These are phyloP conservation scores for Falco peregrinus DNA, from an alignment of 2,797 vertebrate genomes.

Conservation along the genomic window DNA sequence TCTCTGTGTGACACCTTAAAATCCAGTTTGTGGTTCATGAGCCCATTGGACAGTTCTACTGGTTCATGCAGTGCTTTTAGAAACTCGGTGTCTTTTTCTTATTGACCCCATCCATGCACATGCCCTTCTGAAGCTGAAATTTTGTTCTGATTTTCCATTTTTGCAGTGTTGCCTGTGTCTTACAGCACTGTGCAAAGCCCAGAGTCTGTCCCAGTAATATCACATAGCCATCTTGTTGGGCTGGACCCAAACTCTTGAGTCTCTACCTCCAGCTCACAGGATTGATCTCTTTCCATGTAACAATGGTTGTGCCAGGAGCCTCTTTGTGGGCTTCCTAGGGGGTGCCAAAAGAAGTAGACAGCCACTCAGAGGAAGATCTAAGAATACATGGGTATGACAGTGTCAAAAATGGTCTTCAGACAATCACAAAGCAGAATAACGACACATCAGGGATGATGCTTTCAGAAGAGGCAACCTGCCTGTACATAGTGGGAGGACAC, in stretches of 20 bases:
- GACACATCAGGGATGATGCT: not conserved
- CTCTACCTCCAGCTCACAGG: not conserved
- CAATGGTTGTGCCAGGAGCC: not conserved
- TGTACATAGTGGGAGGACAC: not conserved
- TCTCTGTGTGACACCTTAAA: not conserved
- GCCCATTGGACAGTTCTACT: not conserved
- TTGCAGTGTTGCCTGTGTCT: not conserved
- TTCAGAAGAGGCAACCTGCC: not conserved
- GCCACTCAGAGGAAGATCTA: not conserved
- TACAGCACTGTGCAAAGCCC: not conserved
- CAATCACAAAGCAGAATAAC: not conserved
- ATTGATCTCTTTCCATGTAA: not conserved
- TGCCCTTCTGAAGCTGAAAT: not conserved
- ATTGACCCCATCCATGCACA: rapidly evolving
- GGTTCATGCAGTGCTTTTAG: not conserved
- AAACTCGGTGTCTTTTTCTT: not conserved
- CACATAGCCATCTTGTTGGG: not conserved
- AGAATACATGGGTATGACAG: not conserved
- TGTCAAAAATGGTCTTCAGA: not conserved
- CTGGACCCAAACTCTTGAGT: not conserved
- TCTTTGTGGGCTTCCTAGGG: not conserved
- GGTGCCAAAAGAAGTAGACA: not conserved
- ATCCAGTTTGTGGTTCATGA: not conserved
- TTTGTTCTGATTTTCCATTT: not conserved
- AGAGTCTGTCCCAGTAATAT: not conserved